Base-by-base conservation (phyloP, 2,888 invertebrate genomes). In the Tortricodes alternella region DNA sequence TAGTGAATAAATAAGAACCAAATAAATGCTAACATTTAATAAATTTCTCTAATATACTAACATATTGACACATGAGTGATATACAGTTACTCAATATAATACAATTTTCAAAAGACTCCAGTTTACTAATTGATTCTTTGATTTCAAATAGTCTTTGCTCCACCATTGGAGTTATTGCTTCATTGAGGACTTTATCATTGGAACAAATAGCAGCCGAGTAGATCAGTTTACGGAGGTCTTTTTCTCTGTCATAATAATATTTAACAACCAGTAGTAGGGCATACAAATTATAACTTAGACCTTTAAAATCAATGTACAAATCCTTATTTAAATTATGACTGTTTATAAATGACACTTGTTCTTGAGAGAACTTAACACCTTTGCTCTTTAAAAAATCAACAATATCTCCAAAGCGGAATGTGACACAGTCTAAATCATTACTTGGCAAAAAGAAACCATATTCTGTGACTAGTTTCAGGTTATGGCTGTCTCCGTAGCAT, bases 401-500 rank as follows among this genome's bases (percentile, higher is more conserved):
- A 29, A 95, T 76, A 67, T 92, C 91, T 32, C 87, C 82, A 68
- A 93, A 89, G 24, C 83, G 75, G 68, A 96, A 92, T 48, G 90
- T 82, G 46, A 96, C 92, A 74, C 84, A 92, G 79, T 96, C 95
- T 66, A 95, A 85, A 24, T 91, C 89, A 89, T 96, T 97, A 4
- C 84, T 73, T 0, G 93, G 92, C 59, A 95, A 79, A 67, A 93
- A 94, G 80, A 98, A 98, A 0, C 98, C 98, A 88, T 98, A 98
- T 70, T 98, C 96, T 0, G 94, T 89, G 24, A 96, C 92, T n/a
- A 98, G 86, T 77, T 95, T 95, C 0, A 93, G 79, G 85, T 96
- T 98, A 67, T 94, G 93, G 75, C 97, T 95, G 32, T 94, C 90
- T 0, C 98, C 98, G 75, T 98, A 98, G 67, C 95, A 96, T 67